phyloP scores from a whole-genome alignment of 2,113 vertebrate genomes.

The Hydropotes inermis region DNA sequence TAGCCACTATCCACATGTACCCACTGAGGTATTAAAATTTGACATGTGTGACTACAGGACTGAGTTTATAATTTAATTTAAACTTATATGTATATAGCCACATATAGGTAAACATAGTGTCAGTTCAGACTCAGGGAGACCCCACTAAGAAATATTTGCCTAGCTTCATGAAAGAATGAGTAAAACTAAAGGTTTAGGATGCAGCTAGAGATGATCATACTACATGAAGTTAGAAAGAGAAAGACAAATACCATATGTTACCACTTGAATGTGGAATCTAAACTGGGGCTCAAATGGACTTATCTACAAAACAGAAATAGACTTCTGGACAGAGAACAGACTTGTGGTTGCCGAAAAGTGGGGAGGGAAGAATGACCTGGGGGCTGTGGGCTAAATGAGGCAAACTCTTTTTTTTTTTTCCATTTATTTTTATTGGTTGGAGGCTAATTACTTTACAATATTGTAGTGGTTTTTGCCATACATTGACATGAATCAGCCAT shows the following conservation, averaged over 20 bases:
- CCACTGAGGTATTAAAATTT: neutral
- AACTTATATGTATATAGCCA: neutral
- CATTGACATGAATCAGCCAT: too few relatives aligned
- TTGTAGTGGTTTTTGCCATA: too few relatives aligned
- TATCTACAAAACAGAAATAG: neutral
- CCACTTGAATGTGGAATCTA: neutral
- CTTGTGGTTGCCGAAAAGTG: neutral
- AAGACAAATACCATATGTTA: neutral
- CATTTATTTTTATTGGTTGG: too few relatives aligned
- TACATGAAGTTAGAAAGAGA: neutral
- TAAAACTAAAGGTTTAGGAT: neutral
- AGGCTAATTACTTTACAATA: too few relatives aligned
- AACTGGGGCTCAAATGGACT: neutral
- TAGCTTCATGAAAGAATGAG: neutral
- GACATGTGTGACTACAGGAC: neutral
- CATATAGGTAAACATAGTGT: neutral
- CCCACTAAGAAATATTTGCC: neutral
- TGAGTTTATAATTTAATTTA: neutral
- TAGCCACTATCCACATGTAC: neutral
- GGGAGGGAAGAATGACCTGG: neutral
- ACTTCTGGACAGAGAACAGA: neutral
- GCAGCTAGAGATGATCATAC: neutral
- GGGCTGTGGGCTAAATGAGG: accelerated
- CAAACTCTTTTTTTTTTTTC: neutral
- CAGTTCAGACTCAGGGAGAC: neutral